Evolutionary conservation across 2,113 vertebrate species (phyloP).

Genomic region (Oncorhynchus clarkii): DNA sequence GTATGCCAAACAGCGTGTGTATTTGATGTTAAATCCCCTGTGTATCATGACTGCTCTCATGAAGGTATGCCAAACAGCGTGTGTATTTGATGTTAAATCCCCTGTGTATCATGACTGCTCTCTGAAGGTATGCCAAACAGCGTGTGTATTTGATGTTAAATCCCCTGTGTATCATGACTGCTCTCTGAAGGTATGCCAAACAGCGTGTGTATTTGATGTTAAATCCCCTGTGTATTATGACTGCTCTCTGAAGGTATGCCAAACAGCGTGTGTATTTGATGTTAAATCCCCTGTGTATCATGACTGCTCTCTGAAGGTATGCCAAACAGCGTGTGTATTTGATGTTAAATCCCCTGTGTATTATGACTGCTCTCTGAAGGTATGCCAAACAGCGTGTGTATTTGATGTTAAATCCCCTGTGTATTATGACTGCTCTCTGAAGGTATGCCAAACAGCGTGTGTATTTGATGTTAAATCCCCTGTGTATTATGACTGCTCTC

Average conservation of each 20-base stretch:
- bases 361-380: slow-evolving; percentile 65
- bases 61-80: slow-evolving; percentile 55
- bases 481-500: slow-evolving; percentile 66
- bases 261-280: slow-evolving; percentile 63
- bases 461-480: slow-evolving; percentile 66
- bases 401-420: slow-evolving; percentile 67
- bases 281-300: slow-evolving; percentile 60
- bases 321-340: slow-evolving; percentile 59
- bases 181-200: slow-evolving; percentile 59
- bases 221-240: slow-evolving; percentile 65
- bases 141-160: slow-evolving; percentile 58
- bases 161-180: slow-evolving; percentile 67
- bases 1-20: slow-evolving; percentile 49
- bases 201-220: slow-evolving; percentile 62
- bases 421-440: slow-evolving; percentile 64
- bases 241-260: slow-evolving; percentile 57
- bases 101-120: slow-evolving; percentile 65
- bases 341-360: slow-evolving; percentile 62
- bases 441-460: slow-evolving; percentile 53
- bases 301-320: slow-evolving; percentile 61
- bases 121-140: slow-evolving; percentile 59
- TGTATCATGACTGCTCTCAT: slow-evolving; percentile 66
- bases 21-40: slow-evolving; percentile 67
- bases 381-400: slow-evolving; percentile 51
- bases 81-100: slow-evolving; percentile 63